These are phyloP conservation scores for Pollenia griseotomentosa DNA, from an alignment of 2,888 invertebrate species.

Conservation along the genomic window DNA sequence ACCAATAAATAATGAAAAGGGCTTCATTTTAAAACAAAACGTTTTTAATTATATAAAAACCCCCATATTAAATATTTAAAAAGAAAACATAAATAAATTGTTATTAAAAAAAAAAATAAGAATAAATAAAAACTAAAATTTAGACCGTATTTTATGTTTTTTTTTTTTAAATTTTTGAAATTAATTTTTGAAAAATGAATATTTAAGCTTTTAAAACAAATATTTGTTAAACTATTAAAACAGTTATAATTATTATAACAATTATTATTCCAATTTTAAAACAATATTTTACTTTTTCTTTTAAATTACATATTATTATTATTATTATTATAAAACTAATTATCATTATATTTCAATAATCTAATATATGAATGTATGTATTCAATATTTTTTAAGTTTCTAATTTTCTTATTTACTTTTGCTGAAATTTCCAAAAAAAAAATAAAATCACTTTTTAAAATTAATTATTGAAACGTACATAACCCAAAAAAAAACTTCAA, in stretches of 20 bases:
- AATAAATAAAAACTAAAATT: conserved; percentile 17
- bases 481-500: conserved; percentile 23
- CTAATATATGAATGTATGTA: not conserved
- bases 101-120: conserved; percentile 27
- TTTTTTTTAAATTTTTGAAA: conserved; percentile 7
- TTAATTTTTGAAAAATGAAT: not conserved
- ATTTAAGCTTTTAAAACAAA: conserved; percentile 1
- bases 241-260: conserved; percentile 43
- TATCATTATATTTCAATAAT: conserved; percentile 27
- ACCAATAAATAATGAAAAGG: conserved; percentile 59
- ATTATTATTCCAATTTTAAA: not conserved
- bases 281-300: conserved; percentile 6
- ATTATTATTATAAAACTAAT: not conserved
- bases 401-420: conserved; percentile 34
- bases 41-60: conserved; percentile 63
- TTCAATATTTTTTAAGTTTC: conserved; percentile 4
- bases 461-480: conserved; percentile 30
- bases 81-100: conserved; percentile 38
- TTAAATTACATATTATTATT: not conserved
- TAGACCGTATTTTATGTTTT: conserved; percentile 29
- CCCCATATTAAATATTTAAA: conserved; percentile 33
- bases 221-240: conserved; percentile 40
- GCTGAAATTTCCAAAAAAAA: conserved; percentile 19
- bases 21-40: conserved; percentile 65
- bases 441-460: conserved; percentile 19